Evolutionary conservation across 2,113 vertebrate species (phyloP).

Genomic region (Ciconia stormi): DNA sequence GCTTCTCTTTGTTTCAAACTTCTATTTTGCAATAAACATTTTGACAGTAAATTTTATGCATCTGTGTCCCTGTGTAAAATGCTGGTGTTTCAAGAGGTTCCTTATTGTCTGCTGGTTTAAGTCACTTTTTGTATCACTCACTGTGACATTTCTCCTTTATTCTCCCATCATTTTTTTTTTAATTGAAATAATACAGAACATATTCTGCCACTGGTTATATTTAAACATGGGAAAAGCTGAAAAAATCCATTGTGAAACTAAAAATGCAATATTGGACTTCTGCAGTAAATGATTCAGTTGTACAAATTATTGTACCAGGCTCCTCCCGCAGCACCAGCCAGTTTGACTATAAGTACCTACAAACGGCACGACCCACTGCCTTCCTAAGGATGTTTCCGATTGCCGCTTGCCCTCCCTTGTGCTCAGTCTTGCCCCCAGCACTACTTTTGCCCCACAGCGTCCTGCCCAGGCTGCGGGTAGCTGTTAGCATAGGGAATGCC

Average conservation of each 20-base stretch:
- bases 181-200: not conserved
- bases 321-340: not conserved
- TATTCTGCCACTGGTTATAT: not conserved
- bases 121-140: not conserved
- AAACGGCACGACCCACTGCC: not conserved
- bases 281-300: not conserved
- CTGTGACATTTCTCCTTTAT: not conserved
- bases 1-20: constrained; percentile 78
- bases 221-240: not conserved
- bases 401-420: not conserved
- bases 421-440: not conserved
- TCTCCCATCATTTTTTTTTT: not conserved
- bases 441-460: not conserved
- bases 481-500: not conserved
- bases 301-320: not conserved
- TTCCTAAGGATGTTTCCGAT: not conserved
- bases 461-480: not conserved
- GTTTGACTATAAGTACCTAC: not conserved
- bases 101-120: not conserved
- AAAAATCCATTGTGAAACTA: not conserved
- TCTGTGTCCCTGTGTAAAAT: constrained; percentile 74
- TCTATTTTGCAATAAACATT: constrained; percentile 88
- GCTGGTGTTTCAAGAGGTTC: not conserved
- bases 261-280: not conserved
- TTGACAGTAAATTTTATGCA: constrained; percentile 81